Evolutionary conservation across 2,888 invertebrate species (phyloP).

Genomic region (Merodon equestris): DNA sequence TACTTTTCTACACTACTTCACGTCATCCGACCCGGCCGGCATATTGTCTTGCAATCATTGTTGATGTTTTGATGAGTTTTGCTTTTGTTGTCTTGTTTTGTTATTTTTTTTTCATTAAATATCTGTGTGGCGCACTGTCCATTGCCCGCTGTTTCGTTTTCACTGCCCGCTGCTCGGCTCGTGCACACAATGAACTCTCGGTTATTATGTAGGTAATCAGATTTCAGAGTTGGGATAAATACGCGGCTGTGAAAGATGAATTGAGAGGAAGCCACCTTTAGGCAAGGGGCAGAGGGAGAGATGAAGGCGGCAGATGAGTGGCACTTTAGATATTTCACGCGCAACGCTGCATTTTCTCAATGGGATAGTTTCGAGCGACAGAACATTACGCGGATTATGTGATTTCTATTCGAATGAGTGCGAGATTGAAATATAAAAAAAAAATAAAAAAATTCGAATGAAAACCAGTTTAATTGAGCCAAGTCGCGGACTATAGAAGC

Average conservation of each 20-base stretch:
- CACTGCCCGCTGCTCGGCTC: not conserved
- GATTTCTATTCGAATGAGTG: conserved; percentile 36
- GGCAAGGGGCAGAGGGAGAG: no score
- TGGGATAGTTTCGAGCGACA: conserved; percentile 29
- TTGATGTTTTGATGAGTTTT: conserved; percentile 38
- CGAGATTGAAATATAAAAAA: conserved; percentile 46
- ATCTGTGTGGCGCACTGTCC: conserved; percentile 1
- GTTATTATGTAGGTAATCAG: conserved; percentile 52
- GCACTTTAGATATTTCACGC: conserved; percentile 22
- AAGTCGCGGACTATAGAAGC: no score
- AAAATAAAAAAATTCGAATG: conserved; percentile 2
- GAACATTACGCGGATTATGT: conserved; percentile 45
- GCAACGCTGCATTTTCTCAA: conserved; percentile 26
- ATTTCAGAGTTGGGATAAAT: conserved; percentile 13
- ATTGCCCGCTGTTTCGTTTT: not conserved
- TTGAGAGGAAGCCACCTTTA: conserved; percentile 28
- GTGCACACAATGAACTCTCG: conserved; percentile 47
- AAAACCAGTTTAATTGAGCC: conserved; percentile 46
- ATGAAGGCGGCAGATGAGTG: conserved; percentile 47
- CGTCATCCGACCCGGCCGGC: conserved; percentile 3
- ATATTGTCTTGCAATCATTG: conserved; percentile 21
- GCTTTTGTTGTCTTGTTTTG: conserved; percentile 13
- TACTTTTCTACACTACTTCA: no score
- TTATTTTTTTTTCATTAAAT: conserved; percentile 44
- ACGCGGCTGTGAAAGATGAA: conserved; percentile 23